Conservation (phyloP, 2,888 invertebrate species). For the Eucriotettix oculatus region DNA sequence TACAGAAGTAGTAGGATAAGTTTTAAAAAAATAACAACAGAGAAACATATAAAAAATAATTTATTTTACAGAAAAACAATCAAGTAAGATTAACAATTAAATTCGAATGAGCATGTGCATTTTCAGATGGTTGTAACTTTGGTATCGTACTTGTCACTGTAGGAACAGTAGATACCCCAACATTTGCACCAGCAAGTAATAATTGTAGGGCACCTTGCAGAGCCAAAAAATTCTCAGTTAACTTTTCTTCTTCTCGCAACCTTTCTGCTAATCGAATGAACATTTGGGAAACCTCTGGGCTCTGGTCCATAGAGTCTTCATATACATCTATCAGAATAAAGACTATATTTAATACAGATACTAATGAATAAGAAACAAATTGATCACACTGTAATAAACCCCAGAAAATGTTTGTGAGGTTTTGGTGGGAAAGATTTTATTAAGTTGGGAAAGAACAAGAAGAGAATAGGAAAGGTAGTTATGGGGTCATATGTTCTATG, state of each 20-base stretch:
- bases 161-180: conserved; percentile 18
- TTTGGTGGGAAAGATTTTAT: no score
- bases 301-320: conserved; percentile 42
- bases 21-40: no score
- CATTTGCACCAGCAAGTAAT: conserved; percentile 36
- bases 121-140: conserved; percentile 16
- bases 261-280: conserved; percentile 42
- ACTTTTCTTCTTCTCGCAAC: conserved; percentile 47
- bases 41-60: no score
- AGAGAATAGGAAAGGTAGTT: no score
- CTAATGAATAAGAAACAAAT: conserved; percentile 4
- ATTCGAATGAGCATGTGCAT: conserved; percentile 22
- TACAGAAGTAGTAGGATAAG: no score
- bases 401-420: background rate
- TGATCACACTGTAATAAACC: background rate
- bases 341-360: background rate
- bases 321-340: conserved; percentile 37
- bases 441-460: no score
- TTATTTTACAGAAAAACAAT: background rate
- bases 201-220: conserved; percentile 54
- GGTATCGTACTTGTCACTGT: conserved; percentile 28
- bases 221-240: conserved; percentile 44
- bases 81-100: background rate
- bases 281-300: conserved; percentile 40
- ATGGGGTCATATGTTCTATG: no score